A percentile compares a stretch with the other conserved stretches of the same genome.
Evolutionary conservation across 2,113 vertebrate species (phyloP).

Genomic region (Cinclus cinclus): DNA sequence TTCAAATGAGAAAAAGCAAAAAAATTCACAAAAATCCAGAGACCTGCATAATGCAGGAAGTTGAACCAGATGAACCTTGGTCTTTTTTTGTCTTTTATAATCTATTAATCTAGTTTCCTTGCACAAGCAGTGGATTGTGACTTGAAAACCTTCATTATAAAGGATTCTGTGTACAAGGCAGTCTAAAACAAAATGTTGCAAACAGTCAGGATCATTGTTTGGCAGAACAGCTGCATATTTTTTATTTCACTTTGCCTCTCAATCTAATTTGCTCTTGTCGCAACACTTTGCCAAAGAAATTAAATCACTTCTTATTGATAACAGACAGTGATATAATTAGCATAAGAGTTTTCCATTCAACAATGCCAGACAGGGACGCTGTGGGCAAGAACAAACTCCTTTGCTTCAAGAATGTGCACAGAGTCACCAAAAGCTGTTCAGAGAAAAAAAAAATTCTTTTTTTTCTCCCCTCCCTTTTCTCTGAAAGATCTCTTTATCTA

Average conservation of each 20-base stretch:
- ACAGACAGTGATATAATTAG: slow-evolving; percentile 47
- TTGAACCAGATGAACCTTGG: not conserved
- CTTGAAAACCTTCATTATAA: slow-evolving; percentile 31
- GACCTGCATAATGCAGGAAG: slow-evolving; percentile 9
- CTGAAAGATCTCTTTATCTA: slow-evolving; percentile 53
- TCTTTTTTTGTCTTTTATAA: slow-evolving; percentile 38
- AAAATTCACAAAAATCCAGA: not conserved
- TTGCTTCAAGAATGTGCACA: slow-evolving; percentile 17
- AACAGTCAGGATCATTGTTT: slow-evolving; percentile 44
- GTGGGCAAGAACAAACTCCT: slow-evolving; percentile 40
- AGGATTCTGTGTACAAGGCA: slow-evolving; percentile 50
- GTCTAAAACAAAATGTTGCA: slow-evolving; percentile 23
- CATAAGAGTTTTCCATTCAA: slow-evolving; percentile 35
- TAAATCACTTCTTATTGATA: slow-evolving; percentile 57
- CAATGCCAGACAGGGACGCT: slow-evolving; percentile 7
- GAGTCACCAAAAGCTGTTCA: not conserved
- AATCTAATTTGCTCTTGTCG: slow-evolving; percentile 47
- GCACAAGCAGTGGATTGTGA: slow-evolving; percentile 48
- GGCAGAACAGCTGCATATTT: slow-evolving; percentile 54
- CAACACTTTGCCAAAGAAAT: slow-evolving; percentile 57
- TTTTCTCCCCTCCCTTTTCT: not conserved
- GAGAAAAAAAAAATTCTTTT: not conserved
- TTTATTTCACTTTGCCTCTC: slow-evolving; percentile 48
- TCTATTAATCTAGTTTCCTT: slow-evolving; percentile 41
- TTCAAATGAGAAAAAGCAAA: not conserved